Evolutionary conservation across 2,113 vertebrate species (phyloP), one percentile per base, ranked within the genome.

Genomic region (Salminus brasiliensis): DNA sequence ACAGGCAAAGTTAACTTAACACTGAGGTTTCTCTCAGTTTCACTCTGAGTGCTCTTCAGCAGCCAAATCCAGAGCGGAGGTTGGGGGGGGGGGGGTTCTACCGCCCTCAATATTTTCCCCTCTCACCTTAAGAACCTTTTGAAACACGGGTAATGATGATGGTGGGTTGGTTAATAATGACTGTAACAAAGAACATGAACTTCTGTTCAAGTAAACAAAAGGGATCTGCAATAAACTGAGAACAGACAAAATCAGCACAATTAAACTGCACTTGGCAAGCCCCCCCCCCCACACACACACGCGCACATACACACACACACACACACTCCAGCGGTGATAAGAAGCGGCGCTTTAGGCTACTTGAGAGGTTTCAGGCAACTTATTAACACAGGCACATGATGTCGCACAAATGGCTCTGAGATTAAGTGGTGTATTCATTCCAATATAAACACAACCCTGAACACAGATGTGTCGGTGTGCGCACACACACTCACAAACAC

Each of bases 401-500:
- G 72, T 55, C 43, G 34, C 43, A 62, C 45, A 72, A 79, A 79
- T 47, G 78, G 55, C 78, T 73, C 27, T 12, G 69, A 79, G 78
- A 79, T 79, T 72, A 79, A 79, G 78, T 79, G 69, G 78, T 66
- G 72, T 73, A 79, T 79, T 79, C 78, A 65, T 79, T 79, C 78
- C 78, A 79, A 79, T 79, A 79, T 79, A 79, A 79, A 79, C 78
- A 79, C 34, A 45, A 59, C 65, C 69, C 69, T 73, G 59, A 72
- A 79, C 69, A 73, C 78, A 79, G 78, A 79, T 72, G 80, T 65
- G 84, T 36, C 62, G 74, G 59, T 82, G 84, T 82, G 65, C 81
- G 87, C 76, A 75, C 66, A 63, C 39, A 69, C 67, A 76, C 57
- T 57, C 71, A 76, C 66, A 52, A 43, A 16, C 27, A 21, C 55